A percentile compares a stretch with the other conserved stretches of the same genome.
These are phyloP conservation scores for Engraulis encrasicolus DNA, from an alignment of 2,113 vertebrate genomes.

Conservation along the genomic window DNA sequence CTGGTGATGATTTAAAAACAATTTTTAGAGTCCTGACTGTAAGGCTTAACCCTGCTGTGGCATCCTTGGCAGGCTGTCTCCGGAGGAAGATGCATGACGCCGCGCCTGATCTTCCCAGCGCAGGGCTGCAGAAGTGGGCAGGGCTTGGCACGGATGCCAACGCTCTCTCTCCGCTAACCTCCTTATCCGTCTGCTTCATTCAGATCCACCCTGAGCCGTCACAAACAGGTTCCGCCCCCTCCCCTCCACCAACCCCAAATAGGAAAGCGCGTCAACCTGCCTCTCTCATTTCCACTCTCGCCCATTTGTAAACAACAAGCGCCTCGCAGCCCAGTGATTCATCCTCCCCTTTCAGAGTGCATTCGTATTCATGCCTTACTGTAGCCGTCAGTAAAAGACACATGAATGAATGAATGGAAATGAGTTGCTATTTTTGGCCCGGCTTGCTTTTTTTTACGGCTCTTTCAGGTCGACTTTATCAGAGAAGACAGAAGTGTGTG, in stretches of 20 bases:
- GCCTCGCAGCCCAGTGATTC: background rate
- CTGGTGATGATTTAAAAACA: no score
- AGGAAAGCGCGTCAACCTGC: background rate
- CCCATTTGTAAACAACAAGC: background rate
- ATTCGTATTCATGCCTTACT: background rate
- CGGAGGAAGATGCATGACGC: background rate
- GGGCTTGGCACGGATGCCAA: no score
- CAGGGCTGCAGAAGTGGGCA: no score
- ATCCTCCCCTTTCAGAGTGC: background rate
- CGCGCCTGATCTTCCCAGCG: background rate
- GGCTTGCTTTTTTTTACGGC: background rate
- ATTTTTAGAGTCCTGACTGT: no score
- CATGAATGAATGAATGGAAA: background rate
- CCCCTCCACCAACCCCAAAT: no score
- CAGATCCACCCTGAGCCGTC: slow-evolving; percentile 4
- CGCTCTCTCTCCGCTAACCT: background rate
- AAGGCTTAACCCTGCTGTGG: background rate
- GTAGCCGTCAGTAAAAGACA: background rate
- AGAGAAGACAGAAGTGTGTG: background rate
- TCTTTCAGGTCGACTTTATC: background rate
- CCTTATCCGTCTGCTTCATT: slow-evolving; percentile 11
- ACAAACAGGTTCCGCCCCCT: background rate
- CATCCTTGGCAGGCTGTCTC: background rate
- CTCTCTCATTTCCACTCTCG: background rate
- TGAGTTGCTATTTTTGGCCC: background rate